These are phyloP conservation scores for Heliopora coerulea DNA, from an alignment of 92 coral and sea anemone species.

Conservation along the genomic window DNA sequence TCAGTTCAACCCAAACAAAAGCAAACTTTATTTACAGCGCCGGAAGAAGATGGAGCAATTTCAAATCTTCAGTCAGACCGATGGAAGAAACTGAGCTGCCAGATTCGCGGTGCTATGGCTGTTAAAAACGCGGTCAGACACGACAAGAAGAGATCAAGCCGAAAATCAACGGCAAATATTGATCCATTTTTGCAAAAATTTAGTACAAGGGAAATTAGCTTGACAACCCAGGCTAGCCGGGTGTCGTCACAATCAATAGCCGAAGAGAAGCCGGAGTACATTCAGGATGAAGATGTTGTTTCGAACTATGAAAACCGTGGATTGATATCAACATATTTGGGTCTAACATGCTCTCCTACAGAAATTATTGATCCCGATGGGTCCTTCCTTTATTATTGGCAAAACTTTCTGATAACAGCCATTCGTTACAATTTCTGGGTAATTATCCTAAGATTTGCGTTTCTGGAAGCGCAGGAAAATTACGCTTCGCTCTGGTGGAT, in stretches of 20 bases:
- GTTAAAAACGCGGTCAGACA: constrained; percentile 73
- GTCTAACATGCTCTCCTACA: constrained; percentile 19
- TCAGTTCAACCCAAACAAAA: neutral
- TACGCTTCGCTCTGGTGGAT: constrained; percentile 67
- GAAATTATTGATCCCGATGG: constrained; percentile 79
- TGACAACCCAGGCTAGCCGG: constrained; percentile 60
- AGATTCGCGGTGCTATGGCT: constrained; percentile 66
- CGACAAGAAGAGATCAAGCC: constrained; percentile 54
- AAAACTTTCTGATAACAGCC: constrained; percentile 75
- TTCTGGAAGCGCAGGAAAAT: constrained; percentile 73
- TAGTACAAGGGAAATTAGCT: constrained; percentile 86
- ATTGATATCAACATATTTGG: neutral
- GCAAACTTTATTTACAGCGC: neutral
- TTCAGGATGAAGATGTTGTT: neutral
- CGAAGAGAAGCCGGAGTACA: neutral
- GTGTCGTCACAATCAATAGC: neutral
- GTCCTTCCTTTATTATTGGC: constrained; percentile 74
- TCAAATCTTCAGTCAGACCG: constrained; percentile 5
- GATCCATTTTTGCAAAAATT: constrained; percentile 96
- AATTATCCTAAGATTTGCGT: constrained; percentile 76
- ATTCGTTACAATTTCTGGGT: constrained; percentile 92
- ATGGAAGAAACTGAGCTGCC: constrained; percentile 55
- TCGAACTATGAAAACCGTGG: neutral
- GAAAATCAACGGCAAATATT: constrained; percentile 66
- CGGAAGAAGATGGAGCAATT: constrained; percentile 1